phyloP scores from a whole-genome alignment of 1,140 invertebrate species.

The Piezodorus guildinii region DNA sequence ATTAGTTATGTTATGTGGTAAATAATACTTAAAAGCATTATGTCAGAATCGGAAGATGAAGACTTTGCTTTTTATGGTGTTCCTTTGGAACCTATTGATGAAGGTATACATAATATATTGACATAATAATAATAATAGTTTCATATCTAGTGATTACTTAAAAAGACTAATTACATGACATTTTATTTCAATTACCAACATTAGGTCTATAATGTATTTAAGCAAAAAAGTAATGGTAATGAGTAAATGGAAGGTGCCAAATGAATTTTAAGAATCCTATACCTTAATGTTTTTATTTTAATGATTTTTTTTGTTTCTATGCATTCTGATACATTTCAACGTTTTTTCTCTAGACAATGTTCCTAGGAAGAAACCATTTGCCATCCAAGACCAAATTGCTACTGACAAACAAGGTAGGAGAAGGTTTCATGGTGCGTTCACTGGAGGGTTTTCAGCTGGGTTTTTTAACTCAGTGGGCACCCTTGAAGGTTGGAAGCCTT shows the following conservation, averaged over 20 bases:
- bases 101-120: constrained; percentile 58
- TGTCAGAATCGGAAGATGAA: constrained; percentile 35
- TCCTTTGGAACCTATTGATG: constrained; percentile 60
- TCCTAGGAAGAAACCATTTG: constrained; percentile 64
- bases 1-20: background rate
- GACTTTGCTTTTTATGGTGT: constrained; percentile 60
- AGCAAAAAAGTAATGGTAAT: background rate
- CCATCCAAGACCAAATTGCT: constrained; percentile 81
- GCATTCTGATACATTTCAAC: no score
- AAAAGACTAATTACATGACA: no score
- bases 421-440: constrained; percentile 97
- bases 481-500: constrained; percentile 88
- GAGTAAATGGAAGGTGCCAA: no score
- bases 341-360: constrained; percentile 47
- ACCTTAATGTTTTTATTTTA: no score
- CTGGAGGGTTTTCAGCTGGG: constrained; percentile 96
- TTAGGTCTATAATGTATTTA: constrained; percentile 19
- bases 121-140: no score
- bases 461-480: constrained; percentile 95
- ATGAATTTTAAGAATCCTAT: no score
- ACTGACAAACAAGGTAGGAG: constrained; percentile 79
- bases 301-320: no score
- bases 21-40: background rate
- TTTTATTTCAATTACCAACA: no score
- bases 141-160: no score